Base-by-base conservation (phyloP, 37 sponge, comb jelly and placozoan species). In the Sycon ciliatum region DNA sequence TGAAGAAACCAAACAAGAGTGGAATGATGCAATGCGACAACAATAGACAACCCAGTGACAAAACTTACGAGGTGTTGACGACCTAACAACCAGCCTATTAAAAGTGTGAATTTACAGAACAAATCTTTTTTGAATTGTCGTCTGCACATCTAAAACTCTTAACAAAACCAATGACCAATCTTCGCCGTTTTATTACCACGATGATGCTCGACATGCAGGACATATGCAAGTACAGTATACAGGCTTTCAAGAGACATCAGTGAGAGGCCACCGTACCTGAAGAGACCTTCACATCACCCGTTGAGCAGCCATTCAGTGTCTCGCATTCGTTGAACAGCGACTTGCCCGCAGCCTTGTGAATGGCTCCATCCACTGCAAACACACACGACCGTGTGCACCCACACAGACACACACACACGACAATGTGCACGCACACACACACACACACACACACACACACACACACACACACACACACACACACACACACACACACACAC, bases 361-460 rank as follows among this genome's bases (percentile, higher is more conserved):
- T 88, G 42, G 88, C 85, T 20, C 90, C 94, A 85, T 89, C 90
- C 49, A 93, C 94, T 78, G 28, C 3, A 42, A 68, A 66, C 60
- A 74, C 18, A 24, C 20, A 22, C 3, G 27, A 1, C 65, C 20
- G 2, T 3, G 3, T 64, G 20, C 3, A 64, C 28, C 32, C 32
- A 20, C 30, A 9, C 49, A 42, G 9, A 42, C 49, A 18, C 49
- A 18, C n/a, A n/a, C n/a, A n/a, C n/a, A n/a, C n/a, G n/a, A n/a
- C n/a, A n/a, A n/a, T n/a, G n/a, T n/a, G n/a, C 49, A 42, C 49
- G 13, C 49, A 42, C 49, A 42, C 49, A 42, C 49, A 42, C 49
- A 42, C 49, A 42, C 49, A 42, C 49, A 42, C 49, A 42, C 49
- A 42, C 49, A 42, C 49, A 42, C 49, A 42, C 49, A 31, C n/a